Conservation (phyloP, 2,888 invertebrate species). For the Anticlea derivata region DNA sequence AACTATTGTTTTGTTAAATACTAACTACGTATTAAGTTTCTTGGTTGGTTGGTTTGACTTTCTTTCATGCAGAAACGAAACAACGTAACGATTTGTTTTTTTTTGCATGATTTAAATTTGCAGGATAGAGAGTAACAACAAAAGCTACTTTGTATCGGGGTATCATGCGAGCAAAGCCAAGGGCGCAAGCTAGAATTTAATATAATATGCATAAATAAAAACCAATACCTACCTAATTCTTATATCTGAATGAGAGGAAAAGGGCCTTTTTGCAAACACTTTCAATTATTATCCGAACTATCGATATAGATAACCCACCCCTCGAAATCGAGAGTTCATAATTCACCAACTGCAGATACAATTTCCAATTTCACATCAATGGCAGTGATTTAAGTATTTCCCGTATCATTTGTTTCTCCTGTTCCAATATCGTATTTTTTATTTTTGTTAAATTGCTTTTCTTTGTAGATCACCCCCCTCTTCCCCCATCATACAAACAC, state of each 20-base stretch:
- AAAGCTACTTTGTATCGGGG: too few relatives aligned
- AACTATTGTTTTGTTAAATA: too few relatives aligned
- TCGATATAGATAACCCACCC: slow-evolving; percentile 1
- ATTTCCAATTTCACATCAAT: slow-evolving; percentile 74
- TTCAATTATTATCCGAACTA: slow-evolving; percentile 7
- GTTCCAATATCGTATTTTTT: slow-evolving; percentile 74
- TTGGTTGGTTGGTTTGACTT: too few relatives aligned
- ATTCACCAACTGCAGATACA: slow-evolving; percentile 48
- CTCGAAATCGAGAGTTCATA: slow-evolving; percentile 42
- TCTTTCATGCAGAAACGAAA: too few relatives aligned
- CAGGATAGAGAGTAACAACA: too few relatives aligned
- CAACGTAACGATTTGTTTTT: too few relatives aligned
- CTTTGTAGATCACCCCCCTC: slow-evolving; percentile 60
- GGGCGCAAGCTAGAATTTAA: too few relatives aligned
- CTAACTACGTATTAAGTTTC: too few relatives aligned
- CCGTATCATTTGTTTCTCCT: slow-evolving; percentile 79
- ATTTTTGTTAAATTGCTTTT: slow-evolving; percentile 81
- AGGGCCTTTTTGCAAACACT: slow-evolving; percentile 1
- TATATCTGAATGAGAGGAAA: background rate
- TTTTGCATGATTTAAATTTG: too few relatives aligned
- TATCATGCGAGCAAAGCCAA: too few relatives aligned
- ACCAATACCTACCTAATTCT: too few relatives aligned
- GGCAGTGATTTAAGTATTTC: slow-evolving; percentile 79
- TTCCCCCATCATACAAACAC: slow-evolving; percentile 67
- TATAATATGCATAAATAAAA: too few relatives aligned